phyloP scores from a whole-genome alignment of 2,797 vertebrate species.

The Phoeniculus purpureus region DNA sequence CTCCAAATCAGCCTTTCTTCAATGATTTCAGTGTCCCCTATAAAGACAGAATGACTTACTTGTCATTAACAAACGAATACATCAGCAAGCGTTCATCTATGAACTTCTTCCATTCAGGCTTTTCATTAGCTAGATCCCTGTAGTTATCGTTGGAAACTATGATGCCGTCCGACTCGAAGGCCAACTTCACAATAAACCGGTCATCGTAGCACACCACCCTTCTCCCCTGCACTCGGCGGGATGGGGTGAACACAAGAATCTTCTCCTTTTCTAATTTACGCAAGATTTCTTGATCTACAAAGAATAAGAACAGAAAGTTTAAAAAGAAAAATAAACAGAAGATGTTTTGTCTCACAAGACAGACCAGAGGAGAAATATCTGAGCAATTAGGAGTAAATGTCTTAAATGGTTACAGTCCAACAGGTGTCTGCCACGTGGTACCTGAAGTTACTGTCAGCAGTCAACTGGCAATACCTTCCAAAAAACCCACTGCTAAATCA shows the following conservation, averaged over 20 bases:
- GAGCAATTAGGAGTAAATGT: not conserved
- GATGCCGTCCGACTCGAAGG: slow-evolving; percentile 94
- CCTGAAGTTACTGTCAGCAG: not conserved
- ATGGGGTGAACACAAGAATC: slow-evolving; percentile 95
- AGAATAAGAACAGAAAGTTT: not conserved
- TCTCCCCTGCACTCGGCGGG: slow-evolving; percentile 93
- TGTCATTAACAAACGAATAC: slow-evolving; percentile 99
- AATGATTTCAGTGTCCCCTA: not conserved
- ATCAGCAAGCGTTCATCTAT: slow-evolving; percentile 96
- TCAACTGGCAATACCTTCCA: not conserved
- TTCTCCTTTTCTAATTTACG: slow-evolving; percentile 94
- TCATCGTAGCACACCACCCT: slow-evolving; percentile 97
- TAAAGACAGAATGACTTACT: slow-evolving; percentile 81
- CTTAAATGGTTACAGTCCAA: not conserved
- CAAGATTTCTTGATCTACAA: slow-evolving; percentile 92
- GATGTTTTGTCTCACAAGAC: not conserved
- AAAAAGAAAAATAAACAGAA: not conserved
- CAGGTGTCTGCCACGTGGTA: not conserved
- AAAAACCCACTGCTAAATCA: not conserved
- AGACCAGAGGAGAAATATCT: not conserved
- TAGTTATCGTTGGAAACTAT: slow-evolving; percentile 99
- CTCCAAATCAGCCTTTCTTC: not conserved
- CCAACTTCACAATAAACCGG: slow-evolving; percentile 96
- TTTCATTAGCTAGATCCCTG: slow-evolving; percentile 95
- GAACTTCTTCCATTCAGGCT: slow-evolving; percentile 98